These are phyloP conservation scores for Erebia aethiops DNA, from an alignment of 2,888 invertebrate species.

Conservation along the genomic window DNA sequence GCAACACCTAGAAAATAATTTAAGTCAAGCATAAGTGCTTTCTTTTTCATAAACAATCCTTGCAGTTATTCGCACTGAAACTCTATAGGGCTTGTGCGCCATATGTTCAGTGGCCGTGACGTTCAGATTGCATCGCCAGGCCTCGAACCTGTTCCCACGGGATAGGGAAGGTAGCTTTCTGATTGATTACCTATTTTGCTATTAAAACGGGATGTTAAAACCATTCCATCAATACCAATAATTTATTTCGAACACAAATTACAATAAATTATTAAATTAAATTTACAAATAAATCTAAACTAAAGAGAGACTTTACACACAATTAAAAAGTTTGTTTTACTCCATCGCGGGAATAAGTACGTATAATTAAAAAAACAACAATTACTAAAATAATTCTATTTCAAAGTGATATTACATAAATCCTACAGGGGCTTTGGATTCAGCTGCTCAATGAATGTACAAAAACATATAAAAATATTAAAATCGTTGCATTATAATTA, in stretches of 20 bases:
- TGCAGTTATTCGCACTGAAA: conserved; percentile 7
- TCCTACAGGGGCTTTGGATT: conserved; percentile 61
- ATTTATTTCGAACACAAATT: conserved; percentile 37
- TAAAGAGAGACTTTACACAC: conserved; percentile 27
- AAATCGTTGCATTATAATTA: conserved; percentile 6
- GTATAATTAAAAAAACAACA: neutral
- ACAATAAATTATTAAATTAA: conserved; percentile 37
- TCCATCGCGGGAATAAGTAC: conserved; percentile 41
- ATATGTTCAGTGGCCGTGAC: conserved; percentile 33
- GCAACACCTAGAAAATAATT: neutral
- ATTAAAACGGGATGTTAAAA: neutral
- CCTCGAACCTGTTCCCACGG: conserved; percentile 37
- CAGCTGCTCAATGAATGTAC: conserved; percentile 48
- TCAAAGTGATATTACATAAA: conserved; percentile 38
- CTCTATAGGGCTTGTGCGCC: conserved; percentile 11
- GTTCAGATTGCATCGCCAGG: conserved; percentile 34
- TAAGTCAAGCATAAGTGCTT: neutral
- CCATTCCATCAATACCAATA: conserved; percentile 24
- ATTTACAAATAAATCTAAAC: conserved; percentile 27
- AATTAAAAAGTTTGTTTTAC: conserved; percentile 29
- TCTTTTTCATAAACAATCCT: neutral
- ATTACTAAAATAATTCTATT: conserved; percentile 18
- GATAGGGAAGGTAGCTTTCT: neutral
- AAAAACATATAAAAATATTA: conserved; percentile 12
- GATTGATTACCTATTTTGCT: no score